Percentiles rank a stretch among this genome's conserved stretches.
phyloP scores from a whole-genome alignment of 2,797 vertebrate species.

The Bovichtus diacanthus region DNA sequence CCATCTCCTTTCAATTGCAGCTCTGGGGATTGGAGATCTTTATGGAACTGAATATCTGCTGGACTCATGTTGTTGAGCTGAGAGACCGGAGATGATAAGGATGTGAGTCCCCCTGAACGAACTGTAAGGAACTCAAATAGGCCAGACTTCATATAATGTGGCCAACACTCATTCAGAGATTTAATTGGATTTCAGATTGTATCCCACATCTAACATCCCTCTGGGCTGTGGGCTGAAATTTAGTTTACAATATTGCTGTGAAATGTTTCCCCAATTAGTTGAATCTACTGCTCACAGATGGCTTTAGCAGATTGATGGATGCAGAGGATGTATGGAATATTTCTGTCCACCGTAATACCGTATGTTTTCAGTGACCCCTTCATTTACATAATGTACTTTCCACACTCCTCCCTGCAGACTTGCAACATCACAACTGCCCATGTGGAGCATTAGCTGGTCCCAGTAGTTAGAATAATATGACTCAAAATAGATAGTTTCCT shows the following conservation, averaged over 20 bases:
- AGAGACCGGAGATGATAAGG: not conserved
- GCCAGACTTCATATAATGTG: not conserved
- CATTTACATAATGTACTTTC: constrained; percentile 43
- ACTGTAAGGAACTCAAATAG: not conserved
- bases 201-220: not conserved
- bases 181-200: not conserved
- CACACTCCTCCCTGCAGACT: constrained; percentile 42
- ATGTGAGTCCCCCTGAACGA: not conserved
- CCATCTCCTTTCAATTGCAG: constrained; percentile 8
- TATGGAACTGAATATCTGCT: not conserved
- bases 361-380: constrained; percentile 32
- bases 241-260: not conserved
- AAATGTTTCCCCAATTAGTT: constrained; percentile 1
- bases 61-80: not conserved
- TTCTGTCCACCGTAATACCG: constrained; percentile 8
- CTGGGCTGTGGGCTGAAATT: not conserved
- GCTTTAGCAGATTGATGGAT: constrained; percentile 28
- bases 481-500: constrained; percentile 42
- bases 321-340: constrained; percentile 22
- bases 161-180: not conserved
- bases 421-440: constrained; percentile 21
- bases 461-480: constrained; percentile 14
- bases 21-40: not conserved
- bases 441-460: constrained; percentile 3
- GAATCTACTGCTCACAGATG: constrained; percentile 33